A percentile compares a stretch with the other conserved stretches of the same genome.
Conservation (phyloP, 1,140 invertebrate species). For the Trachelipus rathkii region DNA sequence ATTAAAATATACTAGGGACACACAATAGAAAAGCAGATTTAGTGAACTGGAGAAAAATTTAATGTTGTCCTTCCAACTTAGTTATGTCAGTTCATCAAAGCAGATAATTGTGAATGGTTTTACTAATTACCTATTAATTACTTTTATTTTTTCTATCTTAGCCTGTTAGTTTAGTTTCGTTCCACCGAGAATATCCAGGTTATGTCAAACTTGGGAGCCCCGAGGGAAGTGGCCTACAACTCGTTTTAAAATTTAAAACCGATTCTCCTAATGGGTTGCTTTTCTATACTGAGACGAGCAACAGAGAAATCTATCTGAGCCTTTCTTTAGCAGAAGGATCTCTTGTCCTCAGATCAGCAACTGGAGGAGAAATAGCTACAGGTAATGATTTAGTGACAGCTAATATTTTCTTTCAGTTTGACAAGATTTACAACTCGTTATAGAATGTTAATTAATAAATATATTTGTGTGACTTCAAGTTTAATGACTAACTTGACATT, state of each 20-base stretch:
- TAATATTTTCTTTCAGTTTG: too few relatives aligned
- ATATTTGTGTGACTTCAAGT: too few relatives aligned
- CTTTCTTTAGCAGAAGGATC: constrained; percentile 65
- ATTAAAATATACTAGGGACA: too few relatives aligned
- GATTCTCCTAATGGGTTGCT: constrained; percentile 69
- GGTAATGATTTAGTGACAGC: too few relatives aligned
- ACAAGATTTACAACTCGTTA: too few relatives aligned
- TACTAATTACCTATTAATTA: background rate
- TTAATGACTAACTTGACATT: too few relatives aligned
- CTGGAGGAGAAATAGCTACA: constrained; percentile 55
- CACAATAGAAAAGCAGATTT: too few relatives aligned
- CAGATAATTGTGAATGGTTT: background rate
- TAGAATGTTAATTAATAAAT: too few relatives aligned
- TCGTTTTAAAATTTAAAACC: constrained; percentile 88
- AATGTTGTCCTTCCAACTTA: background rate
- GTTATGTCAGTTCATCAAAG: background rate
- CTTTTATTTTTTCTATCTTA: constrained; percentile 44
- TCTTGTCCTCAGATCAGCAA: constrained; percentile 59
- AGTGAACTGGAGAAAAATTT: too few relatives aligned
- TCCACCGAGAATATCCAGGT: constrained; percentile 57
- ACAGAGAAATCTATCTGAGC: constrained; percentile 60
- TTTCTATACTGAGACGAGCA: constrained; percentile 63
- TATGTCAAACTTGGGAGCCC: constrained; percentile 48
- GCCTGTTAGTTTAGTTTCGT: constrained; percentile 60
- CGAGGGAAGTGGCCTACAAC: constrained; percentile 53